These are phyloP conservation scores for Chaetodon trifasciatus DNA, from an alignment of 2,797 vertebrate species.

Conservation along the genomic window DNA sequence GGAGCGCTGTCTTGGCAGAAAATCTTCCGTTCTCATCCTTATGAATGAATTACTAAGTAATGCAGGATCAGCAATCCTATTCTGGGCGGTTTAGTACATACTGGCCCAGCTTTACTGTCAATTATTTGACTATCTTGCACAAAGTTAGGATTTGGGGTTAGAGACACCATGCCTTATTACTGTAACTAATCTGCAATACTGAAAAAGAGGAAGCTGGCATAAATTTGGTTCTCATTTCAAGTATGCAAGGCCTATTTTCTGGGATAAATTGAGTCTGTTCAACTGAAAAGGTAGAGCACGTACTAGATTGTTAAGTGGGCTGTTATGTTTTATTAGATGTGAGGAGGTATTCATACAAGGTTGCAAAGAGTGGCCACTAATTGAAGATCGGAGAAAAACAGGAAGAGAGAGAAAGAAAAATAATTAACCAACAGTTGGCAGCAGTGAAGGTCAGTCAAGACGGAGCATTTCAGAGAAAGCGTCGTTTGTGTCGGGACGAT, in stretches of 20 bases:
- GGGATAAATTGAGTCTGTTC: background rate
- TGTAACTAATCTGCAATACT: constrained; percentile 28
- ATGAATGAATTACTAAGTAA: constrained; percentile 63
- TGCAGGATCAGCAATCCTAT: constrained; percentile 70
- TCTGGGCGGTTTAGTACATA: constrained; percentile 53
- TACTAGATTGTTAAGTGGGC: constrained; percentile 2
- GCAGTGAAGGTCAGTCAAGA: background rate
- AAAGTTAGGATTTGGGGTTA: constrained; percentile 45
- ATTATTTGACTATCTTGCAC: constrained; percentile 37
- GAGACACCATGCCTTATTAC: constrained; percentile 29
- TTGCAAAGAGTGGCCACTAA: constrained; percentile 26
- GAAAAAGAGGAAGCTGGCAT: constrained; percentile 14
- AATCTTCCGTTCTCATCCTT: constrained; percentile 49
- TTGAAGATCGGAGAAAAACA: constrained; percentile 28
- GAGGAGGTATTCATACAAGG: constrained; percentile 22
- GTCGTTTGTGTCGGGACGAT: background rate
- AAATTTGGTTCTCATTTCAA: constrained; percentile 13
- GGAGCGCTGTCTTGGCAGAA: constrained; percentile 67
- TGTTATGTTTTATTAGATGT: constrained; percentile 27
- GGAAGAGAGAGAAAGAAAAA: background rate
- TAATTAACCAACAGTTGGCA: background rate
- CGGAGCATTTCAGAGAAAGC: background rate
- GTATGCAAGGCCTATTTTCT: background rate
- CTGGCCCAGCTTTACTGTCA: constrained; percentile 66
- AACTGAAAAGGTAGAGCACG: background rate